Evolutionary conservation across 2,797 vertebrate genomes (phyloP).

Genomic region (Pagetopsis macropterus): DNA sequence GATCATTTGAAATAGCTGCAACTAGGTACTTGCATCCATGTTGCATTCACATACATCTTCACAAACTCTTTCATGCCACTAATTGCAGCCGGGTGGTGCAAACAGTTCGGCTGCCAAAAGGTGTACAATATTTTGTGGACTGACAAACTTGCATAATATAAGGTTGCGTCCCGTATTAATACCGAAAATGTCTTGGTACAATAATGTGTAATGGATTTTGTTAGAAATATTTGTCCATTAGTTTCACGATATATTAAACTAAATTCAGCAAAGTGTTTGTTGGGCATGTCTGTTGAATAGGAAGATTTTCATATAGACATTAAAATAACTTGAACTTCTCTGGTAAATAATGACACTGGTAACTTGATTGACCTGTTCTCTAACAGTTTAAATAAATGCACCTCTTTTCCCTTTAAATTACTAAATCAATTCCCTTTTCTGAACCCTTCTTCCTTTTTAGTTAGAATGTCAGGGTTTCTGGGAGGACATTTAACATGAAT

Average conservation of each 20-base stretch:
- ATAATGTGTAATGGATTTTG: not conserved
- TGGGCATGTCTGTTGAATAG: not conserved
- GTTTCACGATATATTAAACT: not conserved
- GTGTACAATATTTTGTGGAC: no score
- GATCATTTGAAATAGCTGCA: no score
- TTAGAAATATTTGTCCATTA: not conserved
- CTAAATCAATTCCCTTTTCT: constrained; percentile 32
- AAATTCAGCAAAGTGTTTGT: not conserved
- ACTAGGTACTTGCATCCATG: no score
- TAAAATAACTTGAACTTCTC: not conserved
- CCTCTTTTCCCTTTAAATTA: not conserved
- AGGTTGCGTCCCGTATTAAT: not conserved
- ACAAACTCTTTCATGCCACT: no score
- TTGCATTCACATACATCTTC: no score
- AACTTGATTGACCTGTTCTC: not conserved
- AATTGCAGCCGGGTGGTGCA: no score
- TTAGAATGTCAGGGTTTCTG: constrained; percentile 5
- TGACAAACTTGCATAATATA: not conserved
- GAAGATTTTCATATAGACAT: not conserved
- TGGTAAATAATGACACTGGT: constrained; percentile 5
- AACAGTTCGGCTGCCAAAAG: no score
- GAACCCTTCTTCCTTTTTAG: constrained; percentile 16
- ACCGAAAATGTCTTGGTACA: not conserved
- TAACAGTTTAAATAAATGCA: not conserved
- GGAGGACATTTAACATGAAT: not conserved